These are phyloP conservation scores for Micromesistius poutassou DNA, from an alignment of 2,797 vertebrate genomes.

Conservation along the genomic window DNA sequence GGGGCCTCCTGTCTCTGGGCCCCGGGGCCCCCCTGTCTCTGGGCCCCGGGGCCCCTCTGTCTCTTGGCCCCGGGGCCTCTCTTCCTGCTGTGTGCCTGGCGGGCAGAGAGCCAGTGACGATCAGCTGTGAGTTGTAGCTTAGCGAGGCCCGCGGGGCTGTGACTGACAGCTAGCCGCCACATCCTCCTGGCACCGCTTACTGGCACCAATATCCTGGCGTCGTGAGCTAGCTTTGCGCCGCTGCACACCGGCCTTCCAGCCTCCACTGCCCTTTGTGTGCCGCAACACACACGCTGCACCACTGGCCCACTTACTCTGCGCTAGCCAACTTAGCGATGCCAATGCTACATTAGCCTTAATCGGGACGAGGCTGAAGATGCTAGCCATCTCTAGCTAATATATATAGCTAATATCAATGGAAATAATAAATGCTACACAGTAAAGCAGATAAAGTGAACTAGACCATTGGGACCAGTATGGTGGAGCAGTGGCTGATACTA, in stretches of 20 bases:
- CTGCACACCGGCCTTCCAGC: background rate
- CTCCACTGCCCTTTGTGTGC: background rate
- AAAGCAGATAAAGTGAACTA: background rate
- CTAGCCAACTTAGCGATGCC: no score
- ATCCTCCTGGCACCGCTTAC: background rate
- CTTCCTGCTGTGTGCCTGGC: background rate
- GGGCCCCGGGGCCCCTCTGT: no score
- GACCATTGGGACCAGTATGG: background rate
- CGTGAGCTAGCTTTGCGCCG: background rate
- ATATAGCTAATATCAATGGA: no score
- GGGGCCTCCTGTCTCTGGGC: no score
- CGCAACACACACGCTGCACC: no score
- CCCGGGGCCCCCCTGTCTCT: background rate
- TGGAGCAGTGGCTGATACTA: background rate
- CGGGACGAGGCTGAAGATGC: background rate
- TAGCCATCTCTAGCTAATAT: no score
- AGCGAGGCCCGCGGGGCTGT: slow-evolving; percentile 34
- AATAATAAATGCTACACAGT: background rate
- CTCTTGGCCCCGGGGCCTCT: background rate
- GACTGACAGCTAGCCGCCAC: slow-evolving; percentile 18
- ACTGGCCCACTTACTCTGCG: no score
- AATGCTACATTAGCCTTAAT: no score
- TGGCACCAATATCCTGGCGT: background rate
- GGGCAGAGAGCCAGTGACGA: slow-evolving; percentile 33
- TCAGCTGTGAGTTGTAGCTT: slow-evolving; percentile 49